Base-by-base conservation (phyloP, 2,888 invertebrate species). In the Synanthedon vespiformis region DNA sequence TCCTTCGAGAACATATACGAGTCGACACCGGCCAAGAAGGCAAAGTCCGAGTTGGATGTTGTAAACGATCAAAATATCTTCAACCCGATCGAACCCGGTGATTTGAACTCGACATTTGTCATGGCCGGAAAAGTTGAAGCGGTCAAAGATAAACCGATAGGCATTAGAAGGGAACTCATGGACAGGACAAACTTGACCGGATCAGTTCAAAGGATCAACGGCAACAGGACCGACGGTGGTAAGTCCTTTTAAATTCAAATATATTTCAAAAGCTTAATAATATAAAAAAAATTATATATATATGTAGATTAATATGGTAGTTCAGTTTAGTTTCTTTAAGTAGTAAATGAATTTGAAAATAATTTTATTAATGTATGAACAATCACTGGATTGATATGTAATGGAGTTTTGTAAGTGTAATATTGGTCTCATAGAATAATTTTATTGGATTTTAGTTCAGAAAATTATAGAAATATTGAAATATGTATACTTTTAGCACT, bases 51-150 rank as follows among this genome's bases (percentile, higher is more conserved):
- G 34, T 63, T 61, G 14, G 67, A 72, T 27, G 54, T 61, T 0
- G 59, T 56, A 1, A 40, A 61, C 1, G 77, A 78, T 11, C 80
- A 83, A 56, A 83, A 83, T 54, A 71, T 59, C 54, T 66, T 61
- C 0, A 51, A 60, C 54, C 67, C 61, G 0, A 52, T 58, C 2
- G 77, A 86, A 50, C 70, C 80, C 0, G 76, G 76, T 1, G 72
- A 83, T 55, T 66, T 88, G 64, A 87, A 88, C 57, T 87, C 86
- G 0, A 88, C 88, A 0, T 86, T 88, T 56, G 85, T 88, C 8
- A 59, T 88, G 55, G 73, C 77, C 3, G 80, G 74, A 0, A 85
- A 83, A 41, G 60, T 76, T 57, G 77, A 80, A 11, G 60, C 60
- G 0, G 50, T 67, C 54, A 74, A 72, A 55, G 75, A 72, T 40